Percentiles rank a stretch among this genome's conserved stretches.
These are phyloP conservation scores for Cyclopterus lumpus DNA, from an alignment of 2,797 vertebrate species.

Conservation along the genomic window DNA sequence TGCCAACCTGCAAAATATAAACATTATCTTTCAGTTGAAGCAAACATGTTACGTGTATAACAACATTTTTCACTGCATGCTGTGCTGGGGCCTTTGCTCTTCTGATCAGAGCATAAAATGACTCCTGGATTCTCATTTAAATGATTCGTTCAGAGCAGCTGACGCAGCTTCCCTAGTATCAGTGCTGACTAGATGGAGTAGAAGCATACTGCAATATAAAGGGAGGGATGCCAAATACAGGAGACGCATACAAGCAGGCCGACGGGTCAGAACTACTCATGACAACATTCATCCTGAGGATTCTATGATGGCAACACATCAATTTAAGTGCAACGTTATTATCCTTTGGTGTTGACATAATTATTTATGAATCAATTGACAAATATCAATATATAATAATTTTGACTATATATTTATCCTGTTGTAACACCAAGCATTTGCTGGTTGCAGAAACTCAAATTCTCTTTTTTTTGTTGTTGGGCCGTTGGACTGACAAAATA, in stretches of 20 bases:
- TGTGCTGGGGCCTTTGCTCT: constrained; percentile 3
- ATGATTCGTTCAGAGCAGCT: constrained; percentile 57
- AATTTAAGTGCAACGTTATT: constrained; percentile 10
- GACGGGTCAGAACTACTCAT: constrained; percentile 46
- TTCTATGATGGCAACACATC: constrained; percentile 24
- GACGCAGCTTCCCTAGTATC: constrained; percentile 58
- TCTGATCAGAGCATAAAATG: constrained; percentile 42
- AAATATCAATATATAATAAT: neutral
- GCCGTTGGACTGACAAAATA: neutral
- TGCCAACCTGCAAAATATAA: neutral
- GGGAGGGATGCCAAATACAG: constrained; percentile 60
- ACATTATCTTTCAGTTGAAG: neutral
- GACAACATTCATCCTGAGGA: constrained; percentile 51
- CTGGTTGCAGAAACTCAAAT: neutral
- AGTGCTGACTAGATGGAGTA: constrained; percentile 52
- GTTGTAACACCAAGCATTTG: neutral
- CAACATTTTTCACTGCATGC: neutral
- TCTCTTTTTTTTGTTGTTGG: neutral
- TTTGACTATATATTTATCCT: neutral
- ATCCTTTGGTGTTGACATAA: constrained; percentile 15
- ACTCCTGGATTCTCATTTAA: constrained; percentile 52
- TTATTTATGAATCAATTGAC: neutral
- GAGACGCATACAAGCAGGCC: constrained; percentile 54
- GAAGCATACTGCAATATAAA: constrained; percentile 61
- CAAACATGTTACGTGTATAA: neutral